Base-by-base conservation (phyloP, 2,888 invertebrate genomes). In the Tenthredo mesomela region DNA sequence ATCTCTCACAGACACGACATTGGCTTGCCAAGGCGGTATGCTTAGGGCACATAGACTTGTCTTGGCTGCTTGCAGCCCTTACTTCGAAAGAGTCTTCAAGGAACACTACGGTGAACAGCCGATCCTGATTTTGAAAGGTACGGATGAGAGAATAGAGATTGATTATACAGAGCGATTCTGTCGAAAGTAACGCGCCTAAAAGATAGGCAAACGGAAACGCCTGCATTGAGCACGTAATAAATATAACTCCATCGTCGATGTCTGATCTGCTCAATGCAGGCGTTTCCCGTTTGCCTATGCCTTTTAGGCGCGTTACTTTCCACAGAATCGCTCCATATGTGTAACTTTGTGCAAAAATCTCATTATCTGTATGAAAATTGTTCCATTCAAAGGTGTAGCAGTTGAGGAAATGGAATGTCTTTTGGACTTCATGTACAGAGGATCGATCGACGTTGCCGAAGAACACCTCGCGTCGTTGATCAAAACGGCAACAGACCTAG, bases 91-190 rank as follows among this genome's bases (percentile, higher is more conserved):
- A 88, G 95, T 97, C 89, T 96, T 96, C 94, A 95, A 95, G 91
- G 96, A 96, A 92, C 96, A 96, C 93, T 95, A 96, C 89, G 96
- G 96, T 91, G 96, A 96, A 91, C 96, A 96, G 91, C 96, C 96
- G 37, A 95, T 96, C 87, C 95, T 97, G 88, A 96, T 96, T 86
- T 93, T 97, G 89, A 95, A 96, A 92, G 93, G 93, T 89, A 86
- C 84, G 37, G 29, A 9, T 12, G 3, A 10, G 12, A n/a, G 80
- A 61, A 71, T 12, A 29, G n/a, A 54, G 18, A n/a, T 40, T 25
- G 0, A 78, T 18, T 50, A 1, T 29, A 29, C 29, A n/a, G n/a
- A n/a, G n/a, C n/a, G n/a, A n/a, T n/a, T n/a, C n/a, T n/a, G n/a
- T n/a, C n/a, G n/a, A n/a, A n/a, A n/a, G n/a, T n/a, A n/a, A n/a